Evolutionary conservation across 2,797 vertebrate species (phyloP), one percentile per base, ranked within the genome.

Genomic region (Myotis vivesi): DNA sequence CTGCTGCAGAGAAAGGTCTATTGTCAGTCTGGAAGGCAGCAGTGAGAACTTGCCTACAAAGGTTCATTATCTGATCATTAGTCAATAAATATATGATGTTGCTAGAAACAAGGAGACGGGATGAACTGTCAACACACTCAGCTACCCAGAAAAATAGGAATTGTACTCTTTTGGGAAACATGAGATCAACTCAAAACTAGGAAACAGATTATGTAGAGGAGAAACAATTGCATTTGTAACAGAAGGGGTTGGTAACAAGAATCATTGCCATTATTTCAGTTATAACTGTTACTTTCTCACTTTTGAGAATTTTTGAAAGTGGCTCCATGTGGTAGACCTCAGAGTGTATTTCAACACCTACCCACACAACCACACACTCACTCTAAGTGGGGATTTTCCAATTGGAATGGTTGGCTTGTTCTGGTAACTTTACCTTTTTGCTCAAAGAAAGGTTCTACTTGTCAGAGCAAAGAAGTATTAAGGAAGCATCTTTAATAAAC

Each of bases 251-350:
- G 41, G 16, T 75, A 69, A 85, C 4, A 77, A 87, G 25, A 82
- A 87, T n/a, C 2, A 16, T 36, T 64, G n/a, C 17, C 46, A 69
- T 92, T 55, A 86, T 55, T 89, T 92, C 57, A 81, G 73, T 72
- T 64, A 71, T 5, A 64, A 53, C 6, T 59, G 22, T 20, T 76
- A 53, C 2, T 20, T 30, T 59, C 13, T 81, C 23, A 25, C 44
- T 69, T 82, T 83, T 71, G 38, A 94, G 36, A 94, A 71, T 72
- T 72, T 82, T n/a, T 77, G 10, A 94, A 77, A 57, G 62, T 71
- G 16, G 28, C 7, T 80, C 16, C 55, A 8, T 55, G 53, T 69
- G 62, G 36, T 33, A 92, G 80, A 82, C 53, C 23, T 72, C 53
- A 82, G 77, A 69, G 30, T 66, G 10, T 11, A 51, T 41, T 66